phyloP scores from a whole-genome alignment of 2,797 vertebrate species.

The Pangasius djambal region DNA sequence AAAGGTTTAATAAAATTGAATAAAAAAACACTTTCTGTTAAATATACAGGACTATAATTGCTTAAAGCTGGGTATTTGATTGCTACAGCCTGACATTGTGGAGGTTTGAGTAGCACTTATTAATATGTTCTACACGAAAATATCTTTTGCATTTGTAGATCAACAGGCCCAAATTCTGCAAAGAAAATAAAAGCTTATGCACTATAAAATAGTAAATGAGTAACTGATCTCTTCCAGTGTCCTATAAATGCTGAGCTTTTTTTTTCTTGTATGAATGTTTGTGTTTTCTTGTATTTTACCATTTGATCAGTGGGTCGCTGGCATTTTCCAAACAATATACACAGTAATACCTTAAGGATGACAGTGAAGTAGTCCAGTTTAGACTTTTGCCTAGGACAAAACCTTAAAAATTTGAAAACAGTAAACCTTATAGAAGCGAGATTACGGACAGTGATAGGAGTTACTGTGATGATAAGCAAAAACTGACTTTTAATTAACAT shows the following conservation, averaged over 20 bases:
- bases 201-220: background rate
- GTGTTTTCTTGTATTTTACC: background rate
- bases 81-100: background rate
- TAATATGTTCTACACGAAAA: background rate
- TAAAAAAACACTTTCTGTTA: background rate
- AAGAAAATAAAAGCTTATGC: background rate
- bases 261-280: background rate
- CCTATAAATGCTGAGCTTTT: background rate
- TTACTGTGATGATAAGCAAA: background rate
- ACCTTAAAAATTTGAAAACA: background rate
- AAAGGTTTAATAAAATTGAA: background rate
- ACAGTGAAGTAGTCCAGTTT: background rate
- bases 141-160: background rate
- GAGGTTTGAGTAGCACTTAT: background rate
- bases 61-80: conserved; percentile 14
- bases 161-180: conserved; percentile 18
- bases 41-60: background rate
- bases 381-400: background rate
- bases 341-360: background rate
- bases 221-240: conserved; percentile 18
- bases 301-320: background rate
- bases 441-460: background rate
- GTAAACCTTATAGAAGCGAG: background rate
- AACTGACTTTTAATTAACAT: background rate
- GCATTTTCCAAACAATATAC: background rate